A percentile compares a stretch with the other conserved stretches of the same genome.
phyloP scores from a whole-genome alignment of 2,888 invertebrate species.

The Eumacrocentrus americanus region DNA sequence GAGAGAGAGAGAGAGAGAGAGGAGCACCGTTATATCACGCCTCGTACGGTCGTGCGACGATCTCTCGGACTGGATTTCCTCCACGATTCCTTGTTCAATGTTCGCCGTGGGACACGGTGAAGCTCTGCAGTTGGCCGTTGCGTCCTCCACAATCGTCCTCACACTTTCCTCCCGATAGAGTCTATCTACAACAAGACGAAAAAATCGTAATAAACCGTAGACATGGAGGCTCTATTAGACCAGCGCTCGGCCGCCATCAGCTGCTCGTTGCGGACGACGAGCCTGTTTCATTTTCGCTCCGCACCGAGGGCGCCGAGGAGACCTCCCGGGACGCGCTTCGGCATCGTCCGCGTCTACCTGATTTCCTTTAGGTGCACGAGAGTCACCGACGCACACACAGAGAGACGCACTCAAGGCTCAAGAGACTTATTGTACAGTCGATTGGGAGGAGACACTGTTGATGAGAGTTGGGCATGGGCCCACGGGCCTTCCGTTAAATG shows the following conservation, averaged over 20 bases:
- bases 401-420: neutral
- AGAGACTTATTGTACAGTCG: neutral
- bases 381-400: slow-evolving; percentile 17
- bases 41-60: slow-evolving; percentile 26
- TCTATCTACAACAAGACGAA: neutral
- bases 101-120: neutral
- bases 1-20: slow-evolving; percentile 28
- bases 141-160: too few species aligned
- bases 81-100: too few species aligned
- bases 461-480: neutral
- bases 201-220: slow-evolving; percentile 28
- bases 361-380: slow-evolving; percentile 13
- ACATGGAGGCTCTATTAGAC: slow-evolving; percentile 46
- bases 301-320: slow-evolving; percentile 46
- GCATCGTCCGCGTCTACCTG: slow-evolving; percentile 36
- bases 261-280: slow-evolving; percentile 54
- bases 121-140: neutral
- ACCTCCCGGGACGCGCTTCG: slow-evolving; percentile 42
- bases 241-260: slow-evolving; percentile 57
- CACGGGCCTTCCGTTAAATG: slow-evolving; percentile 28
- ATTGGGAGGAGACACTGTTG: neutral
- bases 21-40: slow-evolving; percentile 49
- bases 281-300: slow-evolving; percentile 52
- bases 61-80: slow-evolving; percentile 14
- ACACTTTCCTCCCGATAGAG: neutral